Percentiles rank a stretch among this genome's conserved stretches.
These are phyloP conservation scores for Leiothrix lutea DNA, from an alignment of 2,113 vertebrate species.

Conservation along the genomic window DNA sequence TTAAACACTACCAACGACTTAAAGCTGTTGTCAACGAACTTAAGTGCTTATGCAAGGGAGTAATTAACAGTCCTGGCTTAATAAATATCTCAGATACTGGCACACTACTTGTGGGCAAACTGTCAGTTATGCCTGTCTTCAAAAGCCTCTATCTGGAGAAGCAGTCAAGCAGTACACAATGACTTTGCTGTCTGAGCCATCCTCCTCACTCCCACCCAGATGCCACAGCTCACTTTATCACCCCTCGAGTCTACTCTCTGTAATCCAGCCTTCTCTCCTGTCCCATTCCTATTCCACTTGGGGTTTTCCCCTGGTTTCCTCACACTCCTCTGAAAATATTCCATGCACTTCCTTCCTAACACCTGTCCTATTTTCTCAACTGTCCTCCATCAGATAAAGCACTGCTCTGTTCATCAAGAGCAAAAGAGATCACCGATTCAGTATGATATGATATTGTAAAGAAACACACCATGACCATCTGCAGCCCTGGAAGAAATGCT, in stretches of 20 bases:
- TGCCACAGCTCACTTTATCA: not conserved
- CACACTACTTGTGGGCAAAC: not conserved
- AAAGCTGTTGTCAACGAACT: not conserved
- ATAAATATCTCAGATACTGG: not conserved
- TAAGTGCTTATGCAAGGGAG: conserved; percentile 2
- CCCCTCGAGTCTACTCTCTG: not conserved
- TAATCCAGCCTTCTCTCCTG: not conserved
- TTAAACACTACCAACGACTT: conserved; percentile 21
- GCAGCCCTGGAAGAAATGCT: not conserved
- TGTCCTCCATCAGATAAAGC: not conserved
- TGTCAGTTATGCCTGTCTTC: not conserved
- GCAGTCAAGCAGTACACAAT: not conserved
- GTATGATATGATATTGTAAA: not conserved
- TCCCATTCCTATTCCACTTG: not conserved
- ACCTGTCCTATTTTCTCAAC: not conserved
- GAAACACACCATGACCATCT: not conserved
- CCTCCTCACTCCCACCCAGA: rapidly evolving
- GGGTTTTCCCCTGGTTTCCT: not conserved
- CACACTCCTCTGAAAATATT: not conserved
- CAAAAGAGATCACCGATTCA: not conserved
- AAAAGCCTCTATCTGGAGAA: conserved; percentile 15
- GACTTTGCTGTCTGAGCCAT: not conserved
- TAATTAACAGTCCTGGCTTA: not conserved
- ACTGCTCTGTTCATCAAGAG: not conserved
- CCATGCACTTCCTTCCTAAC: not conserved